Evolutionary conservation across 2,888 invertebrate genomes (phyloP).

Genomic region (Diarsia brunnea): DNA sequence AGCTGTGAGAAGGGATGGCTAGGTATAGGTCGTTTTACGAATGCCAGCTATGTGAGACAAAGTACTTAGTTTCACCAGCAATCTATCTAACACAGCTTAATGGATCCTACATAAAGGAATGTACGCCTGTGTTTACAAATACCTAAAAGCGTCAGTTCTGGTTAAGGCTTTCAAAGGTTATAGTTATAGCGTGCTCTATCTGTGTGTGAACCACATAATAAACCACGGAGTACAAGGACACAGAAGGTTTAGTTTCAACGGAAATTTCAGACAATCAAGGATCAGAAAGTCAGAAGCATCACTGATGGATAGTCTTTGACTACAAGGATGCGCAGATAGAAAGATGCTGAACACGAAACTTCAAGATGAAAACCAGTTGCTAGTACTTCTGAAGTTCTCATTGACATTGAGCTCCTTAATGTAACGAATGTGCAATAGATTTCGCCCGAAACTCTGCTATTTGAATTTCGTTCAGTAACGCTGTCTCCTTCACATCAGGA

Average conservation of each 20-base stretch:
- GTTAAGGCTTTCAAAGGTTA: slow-evolving; percentile 45
- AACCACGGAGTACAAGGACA: background rate
- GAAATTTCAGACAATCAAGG: background rate
- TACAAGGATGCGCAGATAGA: no score
- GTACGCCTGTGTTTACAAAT: slow-evolving; percentile 23
- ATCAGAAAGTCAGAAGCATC: background rate
- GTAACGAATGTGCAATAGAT: background rate
- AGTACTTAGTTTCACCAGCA: background rate
- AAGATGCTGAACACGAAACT: background rate
- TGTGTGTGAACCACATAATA: slow-evolving; percentile 22
- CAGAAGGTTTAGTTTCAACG: slow-evolving; percentile 28
- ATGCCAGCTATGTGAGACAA: background rate
- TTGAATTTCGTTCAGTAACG: background rate
- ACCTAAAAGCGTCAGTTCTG: slow-evolving; percentile 29
- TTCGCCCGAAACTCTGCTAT: background rate
- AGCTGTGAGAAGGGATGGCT: background rate
- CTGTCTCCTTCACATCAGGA: no score
- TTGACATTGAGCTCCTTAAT: background rate
- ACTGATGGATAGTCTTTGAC: background rate
- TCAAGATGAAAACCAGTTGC: slow-evolving; percentile 1
- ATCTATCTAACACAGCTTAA: background rate
- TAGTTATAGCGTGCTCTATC: slow-evolving; percentile 19
- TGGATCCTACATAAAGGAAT: slow-evolving; percentile 9
- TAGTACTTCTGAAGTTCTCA: background rate
- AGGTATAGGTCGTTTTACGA: background rate